A percentile compares a stretch with the other conserved stretches of the same genome.
Evolutionary conservation across 1,140 invertebrate genomes (phyloP).

Genomic region (Limonius californicus): DNA sequence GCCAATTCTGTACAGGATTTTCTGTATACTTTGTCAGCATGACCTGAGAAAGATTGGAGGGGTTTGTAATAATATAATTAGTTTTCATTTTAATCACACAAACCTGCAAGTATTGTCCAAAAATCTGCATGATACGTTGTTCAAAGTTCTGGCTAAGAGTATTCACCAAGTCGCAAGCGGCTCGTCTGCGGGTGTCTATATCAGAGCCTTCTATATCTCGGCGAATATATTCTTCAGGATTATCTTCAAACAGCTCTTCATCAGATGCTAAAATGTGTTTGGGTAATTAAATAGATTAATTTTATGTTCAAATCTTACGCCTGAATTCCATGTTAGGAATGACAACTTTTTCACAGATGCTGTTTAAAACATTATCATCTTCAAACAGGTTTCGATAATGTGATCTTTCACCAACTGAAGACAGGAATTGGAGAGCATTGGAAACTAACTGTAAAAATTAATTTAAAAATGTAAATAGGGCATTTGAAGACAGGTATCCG

Average conservation of each 20-base stretch:
- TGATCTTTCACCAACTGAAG: conserved; percentile 86
- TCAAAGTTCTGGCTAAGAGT: conserved; percentile 87
- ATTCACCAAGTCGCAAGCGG: conserved; percentile 94
- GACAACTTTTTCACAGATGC: conserved; percentile 96
- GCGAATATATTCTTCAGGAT: conserved; percentile 96
- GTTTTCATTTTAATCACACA: background rate
- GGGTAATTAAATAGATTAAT: conserved; percentile 10
- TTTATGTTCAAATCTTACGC: conserved; percentile 59
- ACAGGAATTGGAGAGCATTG: conserved; percentile 92
- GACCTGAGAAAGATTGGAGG: conserved; percentile 63
- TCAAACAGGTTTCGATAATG: conserved; percentile 89
- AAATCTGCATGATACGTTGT: conserved; percentile 86
- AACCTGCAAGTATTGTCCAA: conserved; percentile 81
- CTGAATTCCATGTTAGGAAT: conserved; percentile 97
- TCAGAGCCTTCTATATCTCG: conserved; percentile 98
- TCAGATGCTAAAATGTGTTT: conserved; percentile 79
- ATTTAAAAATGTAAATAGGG: background rate
- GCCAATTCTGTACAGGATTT: conserved; percentile 79
- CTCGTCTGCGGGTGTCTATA: conserved; percentile 88
- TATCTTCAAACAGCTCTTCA: conserved; percentile 95
- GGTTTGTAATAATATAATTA: too few species aligned
- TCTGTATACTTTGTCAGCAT: conserved; percentile 75
- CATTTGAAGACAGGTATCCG: too few species aligned
- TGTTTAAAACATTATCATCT: conserved; percentile 77
- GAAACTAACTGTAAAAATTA: conserved; percentile 75